phyloP scores from a whole-genome alignment of 2,113 vertebrate species.

The Seriola aureovittata region DNA sequence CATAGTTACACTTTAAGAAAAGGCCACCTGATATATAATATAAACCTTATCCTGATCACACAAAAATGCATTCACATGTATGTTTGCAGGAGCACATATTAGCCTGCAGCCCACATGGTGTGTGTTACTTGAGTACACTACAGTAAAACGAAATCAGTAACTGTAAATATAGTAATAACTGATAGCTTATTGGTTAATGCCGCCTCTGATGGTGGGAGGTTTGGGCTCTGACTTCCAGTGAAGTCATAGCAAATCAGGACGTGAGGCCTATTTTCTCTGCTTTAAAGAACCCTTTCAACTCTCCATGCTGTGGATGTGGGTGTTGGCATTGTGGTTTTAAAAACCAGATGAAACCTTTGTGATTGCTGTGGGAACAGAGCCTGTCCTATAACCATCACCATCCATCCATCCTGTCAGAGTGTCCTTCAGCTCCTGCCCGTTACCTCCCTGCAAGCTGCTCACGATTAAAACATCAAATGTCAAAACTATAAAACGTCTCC shows the following conservation, averaged over 20 bases:
- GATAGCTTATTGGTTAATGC: background rate
- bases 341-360: constrained; percentile 29
- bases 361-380: background rate
- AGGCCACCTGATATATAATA: no score
- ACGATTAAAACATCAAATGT: constrained; percentile 34
- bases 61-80: no score
- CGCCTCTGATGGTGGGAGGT: constrained; percentile 11
- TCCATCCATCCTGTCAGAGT: constrained; percentile 4
- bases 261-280: background rate
- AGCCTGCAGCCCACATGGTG: background rate
- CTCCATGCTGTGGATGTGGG: background rate
- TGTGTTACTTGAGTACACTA: background rate
- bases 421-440: background rate
- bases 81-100: background rate
- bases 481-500: constrained; percentile 1
- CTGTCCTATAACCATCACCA: background rate
- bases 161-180: background rate
- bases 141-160: background rate
- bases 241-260: background rate
- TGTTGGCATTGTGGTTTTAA: constrained; percentile 1
- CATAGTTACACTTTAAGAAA: no score
- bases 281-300: background rate
- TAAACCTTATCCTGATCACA: no score
- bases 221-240: background rate
- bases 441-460: constrained; percentile 6